These are phyloP conservation scores for Distichodus sexfasciatus DNA, from an alignment of 2,797 vertebrate genomes.

Conservation along the genomic window DNA sequence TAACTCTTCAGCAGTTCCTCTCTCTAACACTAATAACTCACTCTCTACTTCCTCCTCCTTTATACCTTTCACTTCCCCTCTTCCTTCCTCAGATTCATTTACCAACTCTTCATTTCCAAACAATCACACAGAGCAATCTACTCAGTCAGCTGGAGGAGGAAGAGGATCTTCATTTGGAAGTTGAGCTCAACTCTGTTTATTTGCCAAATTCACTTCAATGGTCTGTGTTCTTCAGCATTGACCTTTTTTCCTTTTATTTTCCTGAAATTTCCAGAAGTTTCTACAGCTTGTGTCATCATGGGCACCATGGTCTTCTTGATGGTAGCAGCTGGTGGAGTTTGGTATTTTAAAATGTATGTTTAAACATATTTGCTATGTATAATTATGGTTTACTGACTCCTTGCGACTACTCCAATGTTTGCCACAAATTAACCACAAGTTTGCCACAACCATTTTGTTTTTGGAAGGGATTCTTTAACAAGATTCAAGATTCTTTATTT, in stretches of 20 bases:
- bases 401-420: too few relatives aligned
- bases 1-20: neutral
- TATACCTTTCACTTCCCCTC: neutral
- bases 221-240: neutral
- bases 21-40: neutral
- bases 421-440: too few relatives aligned
- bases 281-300: slow-evolving; percentile 45
- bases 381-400: too few relatives aligned
- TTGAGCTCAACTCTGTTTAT: slow-evolving; percentile 23
- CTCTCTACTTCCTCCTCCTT: neutral
- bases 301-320: slow-evolving; percentile 45
- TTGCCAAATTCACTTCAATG: too few relatives aligned
- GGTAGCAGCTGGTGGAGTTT: slow-evolving; percentile 42
- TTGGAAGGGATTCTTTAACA: too few relatives aligned
- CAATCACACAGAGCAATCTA: neutral
- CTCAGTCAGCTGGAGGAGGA: neutral
- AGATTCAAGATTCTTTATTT: too few relatives aligned
- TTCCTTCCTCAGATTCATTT: slow-evolving; percentile 2
- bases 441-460: too few relatives aligned
- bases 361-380: neutral
- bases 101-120: slow-evolving; percentile 6
- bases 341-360: slow-evolving; percentile 65
- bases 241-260: neutral
- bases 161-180: slow-evolving; percentile 42
- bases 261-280: slow-evolving; percentile 44